phyloP scores from a whole-genome alignment of 2,797 vertebrate species.

The Jordanella pulchra region DNA sequence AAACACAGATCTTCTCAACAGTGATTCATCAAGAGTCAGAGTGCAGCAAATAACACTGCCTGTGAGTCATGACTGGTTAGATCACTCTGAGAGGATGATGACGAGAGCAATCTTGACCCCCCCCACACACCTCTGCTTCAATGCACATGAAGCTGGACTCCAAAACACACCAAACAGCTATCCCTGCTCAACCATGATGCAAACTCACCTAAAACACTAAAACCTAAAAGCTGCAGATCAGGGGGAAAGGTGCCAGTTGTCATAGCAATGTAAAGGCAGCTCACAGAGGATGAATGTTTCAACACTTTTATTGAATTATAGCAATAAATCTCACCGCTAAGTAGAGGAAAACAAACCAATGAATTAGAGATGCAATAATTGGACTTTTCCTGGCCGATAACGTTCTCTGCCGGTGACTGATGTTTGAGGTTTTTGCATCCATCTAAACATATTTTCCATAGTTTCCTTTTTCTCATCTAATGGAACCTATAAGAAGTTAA shows the following conservation, averaged over 20 bases:
- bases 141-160: constrained; percentile 29
- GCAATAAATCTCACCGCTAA: neutral
- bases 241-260: constrained; percentile 11
- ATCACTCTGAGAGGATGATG: constrained; percentile 37
- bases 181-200: no score
- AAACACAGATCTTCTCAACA: constrained; percentile 26
- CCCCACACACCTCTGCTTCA: constrained; percentile 30
- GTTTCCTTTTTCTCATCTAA: neutral
- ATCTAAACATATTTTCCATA: neutral
- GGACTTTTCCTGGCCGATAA: neutral
- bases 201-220: neutral
- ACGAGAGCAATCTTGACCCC: constrained; percentile 20
- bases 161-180: constrained; percentile 8
- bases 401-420: neutral
- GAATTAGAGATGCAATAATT: neutral
- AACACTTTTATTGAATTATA: neutral
- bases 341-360: neutral
- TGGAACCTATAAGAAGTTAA: neutral
- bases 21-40: constrained; percentile 44
- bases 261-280: constrained; percentile 11
- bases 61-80: constrained; percentile 49
- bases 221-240: neutral
- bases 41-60: constrained; percentile 28
- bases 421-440: neutral
- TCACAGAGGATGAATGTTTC: neutral